Conservation (phyloP, 2,113 vertebrate genomes). For the Amphilophus citrinellus region DNA sequence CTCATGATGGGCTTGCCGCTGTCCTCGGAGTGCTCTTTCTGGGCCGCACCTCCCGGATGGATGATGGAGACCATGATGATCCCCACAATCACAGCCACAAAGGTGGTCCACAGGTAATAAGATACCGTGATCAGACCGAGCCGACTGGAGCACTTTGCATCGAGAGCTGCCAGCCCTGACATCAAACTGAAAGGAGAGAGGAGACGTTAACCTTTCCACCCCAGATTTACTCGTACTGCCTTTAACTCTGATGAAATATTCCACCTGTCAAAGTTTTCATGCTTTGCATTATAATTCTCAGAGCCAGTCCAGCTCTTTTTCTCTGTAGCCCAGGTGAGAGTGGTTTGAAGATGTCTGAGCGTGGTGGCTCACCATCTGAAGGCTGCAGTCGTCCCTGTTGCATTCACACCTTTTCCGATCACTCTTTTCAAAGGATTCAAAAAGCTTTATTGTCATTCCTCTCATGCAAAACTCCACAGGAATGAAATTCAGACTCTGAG, state of each 20-base stretch:
- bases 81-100: constrained; percentile 95
- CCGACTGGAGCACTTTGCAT: constrained; percentile 95
- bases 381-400: background rate
- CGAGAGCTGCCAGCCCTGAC: constrained; percentile 95
- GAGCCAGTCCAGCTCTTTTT: too few relatives aligned
- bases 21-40: constrained; percentile 91
- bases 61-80: constrained; percentile 97
- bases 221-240: background rate
- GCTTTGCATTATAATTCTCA: background rate
- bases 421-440: background rate
- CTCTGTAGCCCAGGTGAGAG: too few relatives aligned
- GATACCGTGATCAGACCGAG: constrained; percentile 95
- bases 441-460: too few relatives aligned
- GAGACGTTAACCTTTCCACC: background rate
- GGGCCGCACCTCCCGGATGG: constrained; percentile 93
- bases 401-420: background rate
- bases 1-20: constrained; percentile 93
- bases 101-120: constrained; percentile 98
- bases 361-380: background rate
- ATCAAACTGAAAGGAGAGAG: constrained; percentile 86
- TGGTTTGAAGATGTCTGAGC: too few relatives aligned
- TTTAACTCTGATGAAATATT: background rate
- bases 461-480: too few relatives aligned
- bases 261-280: background rate
- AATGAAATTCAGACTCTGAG: too few relatives aligned